Conservation (phyloP, 1,140 invertebrate species). For the Neodiprion pinetum region DNA sequence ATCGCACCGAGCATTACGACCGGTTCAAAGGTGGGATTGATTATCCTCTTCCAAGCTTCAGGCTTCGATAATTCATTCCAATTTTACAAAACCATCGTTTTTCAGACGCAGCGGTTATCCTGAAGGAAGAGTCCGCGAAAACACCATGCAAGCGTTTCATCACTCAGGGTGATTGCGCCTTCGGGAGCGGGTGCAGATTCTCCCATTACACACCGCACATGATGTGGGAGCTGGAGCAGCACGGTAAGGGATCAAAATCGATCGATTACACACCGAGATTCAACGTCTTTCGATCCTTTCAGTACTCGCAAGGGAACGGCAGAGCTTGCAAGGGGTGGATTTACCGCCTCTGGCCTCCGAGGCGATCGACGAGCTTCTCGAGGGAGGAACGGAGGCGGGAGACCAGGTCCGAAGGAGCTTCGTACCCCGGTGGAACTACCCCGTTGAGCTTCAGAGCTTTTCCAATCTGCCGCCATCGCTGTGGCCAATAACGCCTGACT, state of each 20-base stretch:
- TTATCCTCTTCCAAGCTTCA: slow-evolving; percentile 17
- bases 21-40: slow-evolving; percentile 65
- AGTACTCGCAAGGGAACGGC: neutral
- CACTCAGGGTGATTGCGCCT: slow-evolving; percentile 65
- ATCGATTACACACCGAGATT: no score
- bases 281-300: neutral
- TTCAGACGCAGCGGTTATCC: slow-evolving; percentile 67
- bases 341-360: neutral
- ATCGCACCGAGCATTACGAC: slow-evolving; percentile 68
- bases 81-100: slow-evolving; percentile 24
- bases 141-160: slow-evolving; percentile 66
- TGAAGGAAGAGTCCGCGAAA: slow-evolving; percentile 67
- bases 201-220: slow-evolving; percentile 68
- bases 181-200: slow-evolving; percentile 68
- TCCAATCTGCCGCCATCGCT: slow-evolving; percentile 67
- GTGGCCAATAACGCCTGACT: slow-evolving; percentile 61
- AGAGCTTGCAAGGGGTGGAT: neutral
- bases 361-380: neutral
- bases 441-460: slow-evolving; percentile 57
- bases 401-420: neutral
- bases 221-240: slow-evolving; percentile 62
- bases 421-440: slow-evolving; percentile 62
- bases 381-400: neutral
- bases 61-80: slow-evolving; percentile 10
- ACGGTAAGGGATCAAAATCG: slow-evolving; percentile 56